Evolutionary conservation across 2,888 invertebrate species (phyloP), one percentile per base, ranked within the genome.

Genomic region (Lasioglossum villosulum): DNA sequence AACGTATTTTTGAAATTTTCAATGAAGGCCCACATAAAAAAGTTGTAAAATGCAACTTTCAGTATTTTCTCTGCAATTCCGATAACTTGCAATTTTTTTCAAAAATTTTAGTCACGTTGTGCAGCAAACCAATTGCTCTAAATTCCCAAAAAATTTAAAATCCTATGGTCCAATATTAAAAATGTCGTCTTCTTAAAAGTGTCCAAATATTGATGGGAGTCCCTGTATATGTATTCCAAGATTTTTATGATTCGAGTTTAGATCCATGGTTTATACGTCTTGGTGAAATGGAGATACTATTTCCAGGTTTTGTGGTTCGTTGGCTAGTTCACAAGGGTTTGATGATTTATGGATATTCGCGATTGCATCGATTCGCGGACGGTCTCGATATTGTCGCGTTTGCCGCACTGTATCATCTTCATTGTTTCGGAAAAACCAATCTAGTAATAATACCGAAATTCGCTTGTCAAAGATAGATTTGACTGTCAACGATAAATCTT

Each of bases 391-490:
- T 80, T 71, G 70, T 84, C 73, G 68, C 37, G 63, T 45, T 34
- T 27, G 59, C 48, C 59, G 39, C 66, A 45, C 34, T 59, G 59
- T 86, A 66, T 75, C 85, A 63, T 76, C 82, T 76, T 82, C 76
- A 79, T 81, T 82, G 86, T 82, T 84, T 84, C 39, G 78, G n/a
- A 78, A 85, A 86, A 78, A 78, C 63, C 78, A 82, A 77, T 80
- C 80, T 82, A 34, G 75, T 76, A 80, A 81, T 87, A 76, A 89
- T 88, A 86, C 72, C 63, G 56, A 75, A 84, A 89, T 84, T 85
- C 84, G 78, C 42, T 48, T 48, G 48, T n/a, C n/a, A 30, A 37
- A 75, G 83, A 86, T 86, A 77, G 78, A 75, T 78, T 59, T 48
- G 68, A 66, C 34, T 79, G 76, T 77, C 87, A 80, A 77, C 74